Conservation (phyloP, 1,140 invertebrate species). For the Drosophila kanapiae region DNA sequence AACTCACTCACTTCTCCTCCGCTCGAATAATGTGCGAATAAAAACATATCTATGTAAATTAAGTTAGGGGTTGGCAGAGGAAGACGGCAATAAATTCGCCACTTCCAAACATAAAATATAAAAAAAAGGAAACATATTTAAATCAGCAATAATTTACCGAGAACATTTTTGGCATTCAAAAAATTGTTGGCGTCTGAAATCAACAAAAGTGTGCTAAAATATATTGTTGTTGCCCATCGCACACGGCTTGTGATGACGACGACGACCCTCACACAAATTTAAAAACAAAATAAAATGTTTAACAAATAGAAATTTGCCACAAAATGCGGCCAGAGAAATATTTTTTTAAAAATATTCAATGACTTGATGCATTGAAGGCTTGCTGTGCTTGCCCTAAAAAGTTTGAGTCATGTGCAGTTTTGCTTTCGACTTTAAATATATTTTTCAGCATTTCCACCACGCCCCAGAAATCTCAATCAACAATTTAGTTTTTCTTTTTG, state of each 20-base stretch:
- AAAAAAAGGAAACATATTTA: constrained; percentile 14
- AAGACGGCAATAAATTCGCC: constrained; percentile 29
- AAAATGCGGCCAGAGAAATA: constrained; percentile 24
- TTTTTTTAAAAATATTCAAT: constrained; percentile 18
- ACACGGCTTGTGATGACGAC: constrained; percentile 20
- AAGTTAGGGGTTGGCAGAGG: constrained; percentile 4
- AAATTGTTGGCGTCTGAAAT: constrained; percentile 38
- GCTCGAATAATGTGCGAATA: constrained; percentile 39
- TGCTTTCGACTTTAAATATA: not conserved
- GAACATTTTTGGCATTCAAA: constrained; percentile 42
- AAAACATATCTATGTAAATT: constrained; percentile 55
- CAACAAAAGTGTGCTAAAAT: constrained; percentile 63
- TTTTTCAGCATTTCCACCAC: constrained; percentile 12
- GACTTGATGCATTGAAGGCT: constrained; percentile 26
- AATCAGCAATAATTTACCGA: constrained; percentile 45
- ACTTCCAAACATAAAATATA: constrained; percentile 29
- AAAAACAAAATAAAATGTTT: constrained; percentile 31
- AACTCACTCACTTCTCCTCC: constrained; percentile 13
- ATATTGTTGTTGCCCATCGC: constrained; percentile 50
- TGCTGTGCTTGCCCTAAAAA: not conserved
- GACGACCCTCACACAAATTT: constrained; percentile 22
- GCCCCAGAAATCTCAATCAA: constrained; percentile 43
- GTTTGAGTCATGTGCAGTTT: constrained; percentile 26
- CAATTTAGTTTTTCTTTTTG: constrained; percentile 25
- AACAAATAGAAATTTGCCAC: constrained; percentile 30